phyloP scores from a whole-genome alignment of 2,113 vertebrate genomes.

The Sturnira hondurensis region DNA sequence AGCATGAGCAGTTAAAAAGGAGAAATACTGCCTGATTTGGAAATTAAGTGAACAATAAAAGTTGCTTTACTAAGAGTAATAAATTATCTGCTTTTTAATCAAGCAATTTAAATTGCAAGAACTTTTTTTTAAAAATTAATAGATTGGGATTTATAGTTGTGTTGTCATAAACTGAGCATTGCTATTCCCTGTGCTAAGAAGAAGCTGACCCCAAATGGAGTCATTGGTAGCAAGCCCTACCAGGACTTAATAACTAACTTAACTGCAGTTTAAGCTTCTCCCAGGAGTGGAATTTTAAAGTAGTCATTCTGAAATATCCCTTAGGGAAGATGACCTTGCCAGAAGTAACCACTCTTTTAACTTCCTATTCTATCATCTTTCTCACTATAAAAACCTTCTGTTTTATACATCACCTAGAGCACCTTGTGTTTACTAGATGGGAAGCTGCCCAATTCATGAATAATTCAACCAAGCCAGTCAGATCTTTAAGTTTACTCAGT shows the following conservation, averaged over 20 bases:
- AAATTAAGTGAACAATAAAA: slow-evolving; percentile 65
- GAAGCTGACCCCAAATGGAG: not conserved
- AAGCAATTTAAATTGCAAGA: slow-evolving; percentile 58
- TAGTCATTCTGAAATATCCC: not conserved
- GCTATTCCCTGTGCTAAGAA: not conserved
- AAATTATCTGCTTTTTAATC: slow-evolving; percentile 40
- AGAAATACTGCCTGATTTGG: slow-evolving; percentile 63
- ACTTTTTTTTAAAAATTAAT: slow-evolving; percentile 46
- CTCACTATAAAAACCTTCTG: not conserved
- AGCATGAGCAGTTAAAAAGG: slow-evolving; percentile 40
- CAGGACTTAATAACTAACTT: not conserved
- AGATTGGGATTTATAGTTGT: slow-evolving; percentile 36
- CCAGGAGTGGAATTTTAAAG: not conserved
- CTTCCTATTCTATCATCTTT: not conserved
- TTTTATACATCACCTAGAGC: not conserved
- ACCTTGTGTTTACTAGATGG: not conserved
- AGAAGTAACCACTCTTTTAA: not conserved
- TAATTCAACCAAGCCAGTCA: not conserved
- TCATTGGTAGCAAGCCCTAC: not conserved
- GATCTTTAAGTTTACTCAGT: not conserved
- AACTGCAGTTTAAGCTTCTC: not conserved
- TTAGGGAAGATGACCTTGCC: not conserved
- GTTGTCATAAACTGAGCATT: not conserved
- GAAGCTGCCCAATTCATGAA: not conserved
- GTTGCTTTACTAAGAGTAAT: slow-evolving; percentile 28